phyloP scores from a whole-genome alignment of 2,888 invertebrate species.

The Cerastis leucographa region DNA sequence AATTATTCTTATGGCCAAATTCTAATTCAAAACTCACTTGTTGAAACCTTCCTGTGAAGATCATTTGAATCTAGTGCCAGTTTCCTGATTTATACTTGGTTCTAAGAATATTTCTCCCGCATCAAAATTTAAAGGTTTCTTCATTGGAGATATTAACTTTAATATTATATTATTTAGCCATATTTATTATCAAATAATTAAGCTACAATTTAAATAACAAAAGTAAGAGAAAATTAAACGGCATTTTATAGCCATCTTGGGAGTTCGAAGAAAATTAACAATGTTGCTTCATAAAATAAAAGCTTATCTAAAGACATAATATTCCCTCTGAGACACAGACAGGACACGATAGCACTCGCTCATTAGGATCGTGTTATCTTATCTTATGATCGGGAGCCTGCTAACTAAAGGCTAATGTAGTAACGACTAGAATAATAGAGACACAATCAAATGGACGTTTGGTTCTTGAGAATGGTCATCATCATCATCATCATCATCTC shows the following conservation, averaged over 20 bases:
- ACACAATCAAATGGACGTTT: neutral
- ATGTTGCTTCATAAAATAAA: neutral
- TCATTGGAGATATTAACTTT: neutral
- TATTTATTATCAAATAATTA: neutral
- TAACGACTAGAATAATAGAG: too few relatives aligned
- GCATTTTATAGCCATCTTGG: neutral
- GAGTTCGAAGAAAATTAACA: neutral
- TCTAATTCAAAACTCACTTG: constrained; percentile 43
- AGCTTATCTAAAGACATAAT: constrained; percentile 19
- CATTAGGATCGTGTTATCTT: constrained; percentile 12
- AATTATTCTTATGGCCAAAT: constrained; percentile 24
- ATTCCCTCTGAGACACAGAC: constrained; percentile 3
- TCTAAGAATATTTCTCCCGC: neutral
- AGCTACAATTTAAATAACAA: neutral
- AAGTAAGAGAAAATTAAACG: neutral
- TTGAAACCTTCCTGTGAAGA: constrained; percentile 27
- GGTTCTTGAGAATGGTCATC: neutral
- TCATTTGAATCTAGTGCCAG: constrained; percentile 14
- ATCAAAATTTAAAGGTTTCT: neutral
- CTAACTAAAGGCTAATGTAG: neutral
- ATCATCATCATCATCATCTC: too few relatives aligned
- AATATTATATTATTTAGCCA: neutral
- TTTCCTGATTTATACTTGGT: neutral
- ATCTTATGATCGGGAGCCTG: constrained; percentile 2
- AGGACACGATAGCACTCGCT: neutral